These are phyloP conservation scores for Egretta garzetta DNA, from an alignment of 2,113 vertebrate species.

Conservation along the genomic window DNA sequence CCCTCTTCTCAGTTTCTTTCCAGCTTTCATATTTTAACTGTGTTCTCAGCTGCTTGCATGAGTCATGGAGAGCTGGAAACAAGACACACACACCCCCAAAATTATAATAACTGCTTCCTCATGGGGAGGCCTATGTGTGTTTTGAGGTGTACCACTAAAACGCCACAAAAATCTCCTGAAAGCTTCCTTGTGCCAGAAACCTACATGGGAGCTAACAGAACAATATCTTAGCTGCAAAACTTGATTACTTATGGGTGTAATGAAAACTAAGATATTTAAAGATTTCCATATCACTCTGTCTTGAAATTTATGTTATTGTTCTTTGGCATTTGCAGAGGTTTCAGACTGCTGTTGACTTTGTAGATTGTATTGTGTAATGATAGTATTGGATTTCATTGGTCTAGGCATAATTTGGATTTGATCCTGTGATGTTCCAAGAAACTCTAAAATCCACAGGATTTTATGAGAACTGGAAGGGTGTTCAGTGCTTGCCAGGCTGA, in stretches of 20 bases:
- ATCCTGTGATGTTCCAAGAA: constrained; percentile 17
- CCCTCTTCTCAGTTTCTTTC: constrained; percentile 48
- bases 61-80: constrained; percentile 53
- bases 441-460: background rate
- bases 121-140: background rate
- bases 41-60: constrained; percentile 41
- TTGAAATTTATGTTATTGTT: background rate
- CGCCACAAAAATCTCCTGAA: background rate
- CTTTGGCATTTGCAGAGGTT: background rate
- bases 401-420: constrained; percentile 11
- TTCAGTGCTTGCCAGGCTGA: background rate
- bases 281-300: background rate
- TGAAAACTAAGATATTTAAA: background rate
- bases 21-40: constrained; percentile 20
- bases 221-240: background rate
- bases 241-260: background rate
- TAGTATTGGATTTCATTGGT: constrained; percentile 25
- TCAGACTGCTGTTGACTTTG: constrained; percentile 9
- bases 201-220: background rate
- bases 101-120: constrained; percentile 12
- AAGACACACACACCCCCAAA: background rate
- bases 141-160: background rate
- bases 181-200: background rate
- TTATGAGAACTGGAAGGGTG: background rate
- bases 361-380: constrained; percentile 20